Percentiles rank a stretch among this genome's conserved stretches.
Evolutionary conservation across 2,888 invertebrate genomes (phyloP).

Genomic region (Spicauda simplicius): DNA sequence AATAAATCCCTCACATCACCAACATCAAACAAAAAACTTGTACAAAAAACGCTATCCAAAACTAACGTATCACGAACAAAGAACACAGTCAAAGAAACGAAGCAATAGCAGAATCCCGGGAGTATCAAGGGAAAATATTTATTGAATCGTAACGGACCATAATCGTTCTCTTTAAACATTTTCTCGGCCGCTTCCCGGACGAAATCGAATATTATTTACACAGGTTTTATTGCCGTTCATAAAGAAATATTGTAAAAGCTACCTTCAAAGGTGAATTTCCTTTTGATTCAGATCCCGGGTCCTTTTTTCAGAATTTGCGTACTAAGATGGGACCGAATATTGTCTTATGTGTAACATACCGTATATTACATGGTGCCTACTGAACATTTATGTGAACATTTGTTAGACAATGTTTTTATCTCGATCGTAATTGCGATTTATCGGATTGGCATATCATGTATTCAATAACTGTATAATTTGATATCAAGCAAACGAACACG

Average conservation of each 20-base stretch:
- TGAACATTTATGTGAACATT: neutral
- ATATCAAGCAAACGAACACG: no score
- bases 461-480: no score
- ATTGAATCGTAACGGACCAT: slow-evolving; percentile 34
- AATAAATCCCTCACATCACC: no score
- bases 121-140: slow-evolving; percentile 26
- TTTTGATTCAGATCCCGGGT: slow-evolving; percentile 26
- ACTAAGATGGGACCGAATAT: slow-evolving; percentile 11
- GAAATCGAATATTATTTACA: slow-evolving; percentile 36
- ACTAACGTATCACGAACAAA: slow-evolving; percentile 26
- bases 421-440: no score
- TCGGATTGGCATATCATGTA: no score
- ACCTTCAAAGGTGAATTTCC: slow-evolving; percentile 30
- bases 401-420: no score
- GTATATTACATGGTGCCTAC: neutral
- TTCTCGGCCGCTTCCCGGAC: slow-evolving; percentile 30
- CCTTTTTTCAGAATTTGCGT: slow-evolving; percentile 20
- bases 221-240: slow-evolving; percentile 30
- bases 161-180: slow-evolving; percentile 37
- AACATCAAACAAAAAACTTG: neutral
- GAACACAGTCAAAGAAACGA: slow-evolving; percentile 25
- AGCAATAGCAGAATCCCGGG: slow-evolving; percentile 25
- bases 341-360: slow-evolving; percentile 2
- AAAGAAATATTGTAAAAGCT: slow-evolving; percentile 31
- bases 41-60: slow-evolving; percentile 3